These are phyloP conservation scores for Platygyra sinensis DNA, from an alignment of 64 coral and sea anemone genomes.

Conservation along the genomic window DNA sequence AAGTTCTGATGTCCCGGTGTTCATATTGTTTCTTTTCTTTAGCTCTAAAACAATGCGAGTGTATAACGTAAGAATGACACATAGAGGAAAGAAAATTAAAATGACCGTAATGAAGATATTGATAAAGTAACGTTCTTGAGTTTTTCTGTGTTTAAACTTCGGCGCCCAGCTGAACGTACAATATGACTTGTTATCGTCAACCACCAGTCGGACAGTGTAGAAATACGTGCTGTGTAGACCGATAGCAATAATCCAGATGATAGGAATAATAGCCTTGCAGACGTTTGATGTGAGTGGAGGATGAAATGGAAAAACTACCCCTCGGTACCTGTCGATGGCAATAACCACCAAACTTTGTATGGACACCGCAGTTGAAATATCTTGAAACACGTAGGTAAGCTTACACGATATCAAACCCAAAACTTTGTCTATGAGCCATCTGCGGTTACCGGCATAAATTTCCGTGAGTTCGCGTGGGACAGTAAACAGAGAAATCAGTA, in stretches of 20 bases:
- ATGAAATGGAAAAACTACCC: conserved; percentile 11
- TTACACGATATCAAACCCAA: conserved; percentile 19
- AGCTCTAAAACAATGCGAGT: too few species aligned
- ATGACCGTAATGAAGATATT: too few species aligned
- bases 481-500: conserved; percentile 16
- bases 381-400: conserved; percentile 12
- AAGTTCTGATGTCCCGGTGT: too few species aligned
- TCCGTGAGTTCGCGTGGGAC: neutral
- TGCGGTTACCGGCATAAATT: neutral
- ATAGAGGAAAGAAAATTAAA: too few species aligned
- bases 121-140: too few species aligned
- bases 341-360: conserved; percentile 51
- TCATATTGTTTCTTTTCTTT: too few species aligned
- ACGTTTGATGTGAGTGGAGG: neutral
- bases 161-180: too few species aligned
- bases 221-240: neutral
- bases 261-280: neutral
- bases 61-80: too few species aligned
- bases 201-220: neutral
- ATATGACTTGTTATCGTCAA: too few species aligned
- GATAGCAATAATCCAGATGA: conserved; percentile 5
- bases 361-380: conserved; percentile 30
- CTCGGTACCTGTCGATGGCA: conserved; percentile 41
- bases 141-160: too few species aligned
- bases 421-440: conserved; percentile 17